Evolutionary conservation across 1,140 invertebrate genomes (phyloP).

Genomic region (Acarapis woodi): DNA sequence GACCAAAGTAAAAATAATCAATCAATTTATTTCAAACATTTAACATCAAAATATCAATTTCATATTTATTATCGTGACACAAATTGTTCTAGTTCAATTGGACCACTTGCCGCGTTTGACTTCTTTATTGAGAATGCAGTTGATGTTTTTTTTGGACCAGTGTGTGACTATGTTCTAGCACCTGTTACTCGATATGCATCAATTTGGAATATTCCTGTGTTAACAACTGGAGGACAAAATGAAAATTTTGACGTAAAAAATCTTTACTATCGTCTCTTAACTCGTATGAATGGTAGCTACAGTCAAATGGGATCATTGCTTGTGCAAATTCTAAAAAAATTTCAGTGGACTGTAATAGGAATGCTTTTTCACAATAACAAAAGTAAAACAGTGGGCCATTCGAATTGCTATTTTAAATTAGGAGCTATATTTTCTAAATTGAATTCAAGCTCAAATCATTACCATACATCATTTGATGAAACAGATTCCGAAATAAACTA

Average conservation of each 20-base stretch:
- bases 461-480: constrained; percentile 32
- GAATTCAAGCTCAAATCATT: constrained; percentile 21
- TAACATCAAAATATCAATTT: constrained; percentile 18
- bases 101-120: constrained; percentile 43
- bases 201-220: constrained; percentile 55
- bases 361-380: constrained; percentile 16
- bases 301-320: constrained; percentile 30
- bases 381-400: constrained; percentile 24
- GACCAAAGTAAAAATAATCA: too few species aligned
- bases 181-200: constrained; percentile 58
- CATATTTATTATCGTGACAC: constrained; percentile 36
- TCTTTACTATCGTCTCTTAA: constrained; percentile 37
- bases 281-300: constrained; percentile 55
- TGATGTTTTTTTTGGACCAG: constrained; percentile 63
- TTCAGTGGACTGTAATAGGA: constrained; percentile 32
- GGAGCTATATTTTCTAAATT: constrained; percentile 32
- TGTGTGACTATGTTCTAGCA: constrained; percentile 67
- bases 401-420: constrained; percentile 37
- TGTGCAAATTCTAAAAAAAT: constrained; percentile 29
- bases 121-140: constrained; percentile 27
- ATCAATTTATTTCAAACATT: neutral
- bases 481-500: constrained; percentile 20
- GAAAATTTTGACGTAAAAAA: constrained; percentile 38
- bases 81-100: constrained; percentile 41
- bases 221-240: constrained; percentile 53